These are phyloP conservation scores for Tamias sibiricus DNA, from an alignment of 2,113 vertebrate genomes.

Conservation along the genomic window DNA sequence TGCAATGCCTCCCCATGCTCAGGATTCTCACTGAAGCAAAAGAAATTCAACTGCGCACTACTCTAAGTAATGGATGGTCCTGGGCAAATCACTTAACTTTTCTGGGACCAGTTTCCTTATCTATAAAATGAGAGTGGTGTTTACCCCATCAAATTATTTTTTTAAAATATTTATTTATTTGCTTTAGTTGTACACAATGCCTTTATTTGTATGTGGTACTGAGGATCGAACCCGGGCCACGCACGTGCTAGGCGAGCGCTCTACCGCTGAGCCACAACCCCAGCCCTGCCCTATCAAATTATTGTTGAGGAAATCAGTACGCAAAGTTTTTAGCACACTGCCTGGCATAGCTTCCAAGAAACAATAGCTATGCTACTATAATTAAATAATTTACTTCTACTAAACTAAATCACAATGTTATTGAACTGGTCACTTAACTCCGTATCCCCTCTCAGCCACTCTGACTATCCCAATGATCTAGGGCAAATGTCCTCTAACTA, in stretches of 20 bases:
- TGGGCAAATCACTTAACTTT: background rate
- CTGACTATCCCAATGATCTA: background rate
- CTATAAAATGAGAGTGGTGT: background rate
- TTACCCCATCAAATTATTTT: background rate
- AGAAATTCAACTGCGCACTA: background rate
- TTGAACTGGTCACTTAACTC: slow-evolving; percentile 12
- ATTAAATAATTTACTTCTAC: background rate
- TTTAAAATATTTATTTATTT: no score
- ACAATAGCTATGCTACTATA: background rate
- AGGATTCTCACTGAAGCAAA: background rate
- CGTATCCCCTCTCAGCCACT: background rate
- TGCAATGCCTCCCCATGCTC: background rate
- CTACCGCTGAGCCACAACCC: no score
- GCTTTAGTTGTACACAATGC: no score
- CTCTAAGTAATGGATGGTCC: background rate
- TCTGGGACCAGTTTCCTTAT: background rate
- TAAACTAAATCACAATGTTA: background rate
- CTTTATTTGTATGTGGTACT: no score
- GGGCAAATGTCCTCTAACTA: background rate
- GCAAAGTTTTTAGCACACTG: background rate
- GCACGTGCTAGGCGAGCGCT: no score
- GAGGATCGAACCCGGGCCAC: no score
- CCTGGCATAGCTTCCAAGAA: slow-evolving; percentile 1
- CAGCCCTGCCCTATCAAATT: background rate
- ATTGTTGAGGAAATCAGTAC: background rate